Evolutionary conservation across 2,797 vertebrate genomes (phyloP).

Genomic region (Sebastes vulpes): DNA sequence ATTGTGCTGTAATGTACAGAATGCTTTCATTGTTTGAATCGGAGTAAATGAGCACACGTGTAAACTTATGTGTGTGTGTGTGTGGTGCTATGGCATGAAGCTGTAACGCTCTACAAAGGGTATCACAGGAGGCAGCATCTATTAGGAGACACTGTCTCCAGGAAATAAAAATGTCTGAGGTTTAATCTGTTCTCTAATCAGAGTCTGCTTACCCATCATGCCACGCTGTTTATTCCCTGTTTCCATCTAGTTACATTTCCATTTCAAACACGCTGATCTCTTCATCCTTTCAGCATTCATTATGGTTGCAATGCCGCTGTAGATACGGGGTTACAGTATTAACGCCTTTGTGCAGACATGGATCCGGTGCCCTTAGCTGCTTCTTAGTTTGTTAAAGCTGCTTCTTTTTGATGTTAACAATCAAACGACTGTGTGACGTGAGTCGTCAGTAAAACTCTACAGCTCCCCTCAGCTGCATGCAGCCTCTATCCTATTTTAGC

Average conservation of each 20-base stretch:
- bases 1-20: not conserved
- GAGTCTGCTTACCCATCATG: not conserved
- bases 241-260: not conserved
- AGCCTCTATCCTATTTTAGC: not conserved
- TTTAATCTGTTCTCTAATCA: conserved; percentile 9
- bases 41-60: too few species aligned
- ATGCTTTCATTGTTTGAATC: not conserved
- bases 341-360: not conserved
- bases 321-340: not conserved
- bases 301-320: not conserved
- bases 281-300: not conserved
- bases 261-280: conserved; percentile 16
- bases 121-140: conserved; percentile 16
- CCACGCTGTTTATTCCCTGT: not conserved
- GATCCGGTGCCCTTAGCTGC: not conserved
- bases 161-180: conserved; percentile 2
- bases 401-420: not conserved
- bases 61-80: not conserved
- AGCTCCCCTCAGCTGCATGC: not conserved
- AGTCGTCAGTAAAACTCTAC: not conserved
- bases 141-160: not conserved
- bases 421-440: not conserved
- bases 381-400: not conserved
- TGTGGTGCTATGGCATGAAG: not conserved
- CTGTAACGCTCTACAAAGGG: not conserved